Evolutionary conservation across 1,140 invertebrate species (phyloP).

Genomic region (Zaprionus africanus): DNA sequence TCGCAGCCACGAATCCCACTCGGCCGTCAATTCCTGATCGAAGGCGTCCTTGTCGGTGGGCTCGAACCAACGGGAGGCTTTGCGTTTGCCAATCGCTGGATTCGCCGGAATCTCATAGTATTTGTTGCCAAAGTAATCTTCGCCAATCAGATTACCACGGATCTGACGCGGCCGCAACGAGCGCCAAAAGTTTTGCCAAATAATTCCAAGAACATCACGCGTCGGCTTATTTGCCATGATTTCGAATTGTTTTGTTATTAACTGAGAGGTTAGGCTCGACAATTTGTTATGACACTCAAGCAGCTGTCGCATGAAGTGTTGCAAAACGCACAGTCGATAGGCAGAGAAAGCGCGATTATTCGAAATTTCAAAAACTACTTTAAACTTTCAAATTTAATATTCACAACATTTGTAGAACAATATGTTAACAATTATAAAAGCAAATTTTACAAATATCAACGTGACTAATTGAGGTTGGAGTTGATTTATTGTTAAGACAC

Average conservation of each 20-base stretch:
- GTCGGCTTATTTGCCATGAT: slow-evolving; percentile 82
- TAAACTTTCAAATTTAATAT: not conserved
- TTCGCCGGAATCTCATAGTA: slow-evolving; percentile 91
- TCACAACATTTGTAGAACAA: slow-evolving; percentile 7
- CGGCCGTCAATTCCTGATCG: slow-evolving; percentile 90
- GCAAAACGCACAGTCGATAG: slow-evolving; percentile 18
- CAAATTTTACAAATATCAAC: not conserved
- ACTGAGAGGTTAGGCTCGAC: slow-evolving; percentile 50
- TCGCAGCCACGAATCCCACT: slow-evolving; percentile 94
- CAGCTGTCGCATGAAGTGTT: slow-evolving; percentile 54
- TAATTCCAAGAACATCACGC: slow-evolving; percentile 84
- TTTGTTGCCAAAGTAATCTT: slow-evolving; percentile 92
- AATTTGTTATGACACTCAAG: slow-evolving; percentile 71
- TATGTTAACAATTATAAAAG: not conserved
- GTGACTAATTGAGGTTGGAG: slow-evolving; percentile 3
- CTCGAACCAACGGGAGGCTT: slow-evolving; percentile 89
- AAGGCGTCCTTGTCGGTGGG: slow-evolving; percentile 87
- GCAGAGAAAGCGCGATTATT: not conserved
- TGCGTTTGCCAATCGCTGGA: slow-evolving; percentile 86
- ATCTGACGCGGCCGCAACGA: slow-evolving; percentile 86
- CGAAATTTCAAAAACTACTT: not conserved
- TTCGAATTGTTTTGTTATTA: slow-evolving; percentile 36
- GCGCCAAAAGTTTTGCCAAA: slow-evolving; percentile 86
- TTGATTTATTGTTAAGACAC: slow-evolving; percentile 19
- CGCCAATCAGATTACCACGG: slow-evolving; percentile 86